Evolutionary conservation across 2,888 invertebrate species (phyloP).

Genomic region (Caenorhabditis japonica): DNA sequence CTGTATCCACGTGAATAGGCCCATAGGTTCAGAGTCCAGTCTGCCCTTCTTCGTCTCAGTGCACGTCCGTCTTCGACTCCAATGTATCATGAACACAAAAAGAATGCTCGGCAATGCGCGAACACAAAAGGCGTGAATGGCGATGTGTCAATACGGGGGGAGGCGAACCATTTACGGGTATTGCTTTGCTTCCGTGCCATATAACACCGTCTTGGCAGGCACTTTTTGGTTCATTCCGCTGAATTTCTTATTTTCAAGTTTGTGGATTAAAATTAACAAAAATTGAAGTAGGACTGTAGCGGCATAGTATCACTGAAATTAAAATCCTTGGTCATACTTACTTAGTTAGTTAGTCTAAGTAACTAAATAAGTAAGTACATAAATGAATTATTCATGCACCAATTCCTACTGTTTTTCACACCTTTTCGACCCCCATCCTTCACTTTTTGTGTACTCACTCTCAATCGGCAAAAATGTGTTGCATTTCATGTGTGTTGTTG

Average conservation of each 20-base stretch:
- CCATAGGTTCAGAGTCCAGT: conserved; percentile 50
- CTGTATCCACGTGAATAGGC: conserved; percentile 18
- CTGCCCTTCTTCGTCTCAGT: conserved; percentile 1
- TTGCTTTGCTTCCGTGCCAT: conserved; percentile 40
- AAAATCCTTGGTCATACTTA: too few relatives aligned
- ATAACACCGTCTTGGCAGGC: background rate
- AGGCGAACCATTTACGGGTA: conserved; percentile 48
- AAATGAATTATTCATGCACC: too few relatives aligned
- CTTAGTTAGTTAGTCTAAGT: too few relatives aligned
- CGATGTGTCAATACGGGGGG: conserved; percentile 35
- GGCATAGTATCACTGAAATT: too few relatives aligned
- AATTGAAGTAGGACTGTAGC: too few relatives aligned
- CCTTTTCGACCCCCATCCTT: conserved; percentile 8
- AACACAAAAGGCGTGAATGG: conserved; percentile 50
- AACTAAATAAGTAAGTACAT: too few relatives aligned
- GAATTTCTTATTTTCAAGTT: too few relatives aligned
- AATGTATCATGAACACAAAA: conserved; percentile 46
- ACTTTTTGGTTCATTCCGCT: too few relatives aligned
- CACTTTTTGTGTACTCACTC: too few relatives aligned
- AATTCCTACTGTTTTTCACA: background rate
- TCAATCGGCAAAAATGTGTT: conserved; percentile 40
- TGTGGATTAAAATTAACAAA: too few relatives aligned
- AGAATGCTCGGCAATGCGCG: conserved; percentile 22
- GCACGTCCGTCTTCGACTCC: conserved; percentile 39
- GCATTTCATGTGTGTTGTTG: conserved; percentile 44